phyloP scores from a whole-genome alignment of 2,888 invertebrate genomes.

The Megalurothrips usitatus region DNA sequence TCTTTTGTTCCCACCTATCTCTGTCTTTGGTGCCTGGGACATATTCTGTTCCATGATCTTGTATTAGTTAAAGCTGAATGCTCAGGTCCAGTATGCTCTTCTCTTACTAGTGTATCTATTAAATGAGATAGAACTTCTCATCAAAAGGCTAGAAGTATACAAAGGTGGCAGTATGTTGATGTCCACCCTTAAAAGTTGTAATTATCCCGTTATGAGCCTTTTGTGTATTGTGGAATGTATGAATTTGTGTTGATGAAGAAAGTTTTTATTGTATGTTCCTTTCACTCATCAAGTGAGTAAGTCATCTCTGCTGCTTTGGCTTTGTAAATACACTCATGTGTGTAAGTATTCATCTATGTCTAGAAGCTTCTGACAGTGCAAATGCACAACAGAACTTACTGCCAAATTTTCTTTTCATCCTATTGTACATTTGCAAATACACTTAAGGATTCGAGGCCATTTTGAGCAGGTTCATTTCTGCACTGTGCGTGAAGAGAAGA shows the following conservation, averaged over 20 bases:
- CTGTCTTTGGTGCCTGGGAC: constrained; percentile 3
- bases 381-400: neutral
- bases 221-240: neutral
- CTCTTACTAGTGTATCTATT: constrained; percentile 15
- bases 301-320: neutral
- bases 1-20: neutral
- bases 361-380: neutral
- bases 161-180: neutral
- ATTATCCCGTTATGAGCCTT: neutral
- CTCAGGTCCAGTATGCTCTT: neutral
- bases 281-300: neutral
- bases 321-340: constrained; percentile 7
- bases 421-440: neutral
- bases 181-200: neutral
- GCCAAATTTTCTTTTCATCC: neutral
- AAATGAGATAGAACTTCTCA: neutral
- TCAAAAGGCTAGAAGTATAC: neutral
- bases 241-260: neutral
- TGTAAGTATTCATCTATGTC: neutral
- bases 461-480: neutral
- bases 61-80: neutral
- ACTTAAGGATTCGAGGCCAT: neutral
- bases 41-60: neutral
- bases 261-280: neutral
- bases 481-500: neutral